phyloP scores from a whole-genome alignment of 1,140 invertebrate genomes.

The Apocrypta bakeri region DNA sequence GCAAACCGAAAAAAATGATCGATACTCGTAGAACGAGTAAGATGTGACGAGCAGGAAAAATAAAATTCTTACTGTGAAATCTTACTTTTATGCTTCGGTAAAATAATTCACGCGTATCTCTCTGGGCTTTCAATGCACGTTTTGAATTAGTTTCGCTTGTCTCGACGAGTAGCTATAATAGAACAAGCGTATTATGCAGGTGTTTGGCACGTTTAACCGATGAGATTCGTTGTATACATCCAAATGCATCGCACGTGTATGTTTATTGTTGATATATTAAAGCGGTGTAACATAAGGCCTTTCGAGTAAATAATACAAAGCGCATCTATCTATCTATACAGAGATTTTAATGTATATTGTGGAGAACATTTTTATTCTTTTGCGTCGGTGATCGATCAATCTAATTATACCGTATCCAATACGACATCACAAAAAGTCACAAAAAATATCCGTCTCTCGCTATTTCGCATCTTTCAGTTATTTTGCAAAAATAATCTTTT shows the following conservation, averaged over 20 bases:
- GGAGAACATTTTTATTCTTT: background rate
- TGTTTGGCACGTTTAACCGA: background rate
- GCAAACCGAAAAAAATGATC: background rate
- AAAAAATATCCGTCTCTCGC: no score
- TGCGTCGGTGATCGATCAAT: background rate
- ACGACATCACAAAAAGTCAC: background rate
- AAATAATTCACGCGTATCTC: no score
- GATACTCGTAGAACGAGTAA: no score
- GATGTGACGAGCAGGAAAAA: no score
- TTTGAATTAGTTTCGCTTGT: background rate
- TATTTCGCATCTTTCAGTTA: background rate
- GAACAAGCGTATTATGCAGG: background rate
- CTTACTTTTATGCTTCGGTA: no score
- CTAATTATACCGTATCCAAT: no score
- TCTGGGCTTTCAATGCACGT: background rate
- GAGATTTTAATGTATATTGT: conserved; percentile 21
- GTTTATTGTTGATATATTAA: background rate
- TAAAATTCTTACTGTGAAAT: no score
- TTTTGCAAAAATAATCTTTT: background rate
- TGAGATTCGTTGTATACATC: conserved; percentile 36
- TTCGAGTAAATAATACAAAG: conserved; percentile 38
- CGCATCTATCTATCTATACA: conserved; percentile 35
- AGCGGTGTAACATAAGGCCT: conserved; percentile 4
- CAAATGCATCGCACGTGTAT: conserved; percentile 13
- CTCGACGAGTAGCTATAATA: background rate